A percentile compares a stretch with the other conserved stretches of the same genome.
These are phyloP conservation scores for Nymphalis c-album DNA, from an alignment of 2,888 invertebrate species.

Conservation along the genomic window DNA sequence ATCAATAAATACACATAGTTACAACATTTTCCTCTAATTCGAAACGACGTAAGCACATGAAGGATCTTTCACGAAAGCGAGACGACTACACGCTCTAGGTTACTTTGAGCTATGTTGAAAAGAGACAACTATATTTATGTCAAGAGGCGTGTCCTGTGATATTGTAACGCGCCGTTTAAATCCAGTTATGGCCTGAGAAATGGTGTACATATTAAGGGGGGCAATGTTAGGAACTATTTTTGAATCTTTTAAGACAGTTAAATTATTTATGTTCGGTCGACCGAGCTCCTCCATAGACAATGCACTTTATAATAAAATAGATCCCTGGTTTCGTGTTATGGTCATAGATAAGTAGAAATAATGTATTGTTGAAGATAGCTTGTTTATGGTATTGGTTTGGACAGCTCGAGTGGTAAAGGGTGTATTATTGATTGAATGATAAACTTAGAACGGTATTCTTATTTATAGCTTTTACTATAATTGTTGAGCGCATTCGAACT, in stretches of 20 bases:
- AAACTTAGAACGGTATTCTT: constrained; percentile 55
- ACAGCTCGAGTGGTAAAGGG: constrained; percentile 75
- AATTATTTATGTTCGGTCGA: constrained; percentile 79
- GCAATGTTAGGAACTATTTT: constrained; percentile 82
- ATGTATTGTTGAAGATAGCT: constrained; percentile 77
- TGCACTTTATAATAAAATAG: constrained; percentile 81
- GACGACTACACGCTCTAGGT: constrained; percentile 46
- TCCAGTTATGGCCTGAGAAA: constrained; percentile 81
- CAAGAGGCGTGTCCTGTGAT: constrained; percentile 66
- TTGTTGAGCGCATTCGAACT: constrained; percentile 51
- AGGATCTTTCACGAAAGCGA: constrained; percentile 60
- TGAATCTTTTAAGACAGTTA: constrained; percentile 82
- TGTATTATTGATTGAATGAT: constrained; percentile 66
- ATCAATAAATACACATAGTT: constrained; percentile 43
- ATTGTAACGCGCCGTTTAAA: constrained; percentile 77
- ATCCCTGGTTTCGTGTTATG: constrained; percentile 73
- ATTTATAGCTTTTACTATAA: constrained; percentile 56
- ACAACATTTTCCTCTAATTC: constrained; percentile 58
- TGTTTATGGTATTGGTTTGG: constrained; percentile 73
- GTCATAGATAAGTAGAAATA: constrained; percentile 76
- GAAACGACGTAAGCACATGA: constrained; percentile 65
- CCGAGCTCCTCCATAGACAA: constrained; percentile 74
- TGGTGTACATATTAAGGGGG: constrained; percentile 81
- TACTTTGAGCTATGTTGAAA: constrained; percentile 43
- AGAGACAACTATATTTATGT: constrained; percentile 51